Base-by-base conservation (phyloP, 2,888 invertebrate species). In the Melitaea athalia region DNA sequence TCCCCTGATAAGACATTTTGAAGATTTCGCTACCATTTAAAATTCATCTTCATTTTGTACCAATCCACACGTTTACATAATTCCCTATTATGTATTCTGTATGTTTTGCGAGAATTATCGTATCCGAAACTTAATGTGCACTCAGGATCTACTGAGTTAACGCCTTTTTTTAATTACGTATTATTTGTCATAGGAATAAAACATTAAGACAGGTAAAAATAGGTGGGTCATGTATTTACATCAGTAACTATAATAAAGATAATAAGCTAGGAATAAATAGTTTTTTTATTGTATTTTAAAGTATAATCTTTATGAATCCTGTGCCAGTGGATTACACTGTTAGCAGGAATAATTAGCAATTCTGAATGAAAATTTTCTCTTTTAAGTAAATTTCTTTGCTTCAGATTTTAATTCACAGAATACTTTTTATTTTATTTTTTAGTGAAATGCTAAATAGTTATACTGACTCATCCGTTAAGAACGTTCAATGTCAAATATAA, bases 21-120 rank as follows among this genome's bases (percentile, higher is more conserved):
- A 59, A 57, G 45, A 61, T 57, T 61, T 57, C 47, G 10, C 43
- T 33, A 49, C 12, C 31, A 17, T 55, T 55, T 64, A 49, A 61
- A 65, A 65, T 64, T 62, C 43, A 69, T 61, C 47, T 61, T 62
- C 33, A 14, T 61, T 31, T 50, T 50, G 15, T 61, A 65, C 60
- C 61, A 64, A 47, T 57, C 50, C 61, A 53, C n/a, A 66, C 55
- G 55, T 61, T 66, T 66, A 61, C 61, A 66, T 61, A 61, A 61
- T 66, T 61, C 24, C 53, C 15, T 45, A 53, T 60, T 42, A 53
- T 43, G 60, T 31, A 50, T 60, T 66, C 65, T 17, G 24, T 31
- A 43, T 42, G 43, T 50, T 31, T 31, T 24, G 52, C 50, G 49
- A 63, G 42, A 55, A 67, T 67, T 10, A 43, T 49, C 47, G 38